Evolutionary conservation across 2,888 invertebrate genomes (phyloP).

Genomic region (Dorcus hopei): DNA sequence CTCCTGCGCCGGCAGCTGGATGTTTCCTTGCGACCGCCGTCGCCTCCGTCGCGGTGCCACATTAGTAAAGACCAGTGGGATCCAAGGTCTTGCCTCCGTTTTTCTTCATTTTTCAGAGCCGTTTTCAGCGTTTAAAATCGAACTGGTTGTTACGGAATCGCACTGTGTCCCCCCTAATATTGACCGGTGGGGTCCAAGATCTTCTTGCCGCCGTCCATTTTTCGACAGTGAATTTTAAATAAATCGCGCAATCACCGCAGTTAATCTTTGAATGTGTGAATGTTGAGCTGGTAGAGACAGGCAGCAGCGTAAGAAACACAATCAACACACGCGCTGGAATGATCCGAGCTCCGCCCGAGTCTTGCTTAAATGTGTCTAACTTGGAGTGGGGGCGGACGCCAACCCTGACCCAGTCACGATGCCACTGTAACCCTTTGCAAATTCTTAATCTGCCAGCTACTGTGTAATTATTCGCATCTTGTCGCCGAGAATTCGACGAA

Average conservation of each 20-base stretch:
- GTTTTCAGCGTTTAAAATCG: neutral
- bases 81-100: conserved; percentile 35
- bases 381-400: conserved; percentile 43
- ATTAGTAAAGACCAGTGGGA: conserved; percentile 49
- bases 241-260: conserved; percentile 2
- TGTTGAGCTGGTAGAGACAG: conserved; percentile 7
- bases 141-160: neutral
- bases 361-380: conserved; percentile 38
- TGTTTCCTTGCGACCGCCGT: conserved; percentile 50
- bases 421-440: conserved; percentile 44
- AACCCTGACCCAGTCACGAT: conserved; percentile 50
- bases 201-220: conserved; percentile 47
- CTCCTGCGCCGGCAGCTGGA: conserved; percentile 50
- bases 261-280: conserved; percentile 6
- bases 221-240: conserved; percentile 4
- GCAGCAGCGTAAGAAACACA: conserved; percentile 8
- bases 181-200: conserved; percentile 47
- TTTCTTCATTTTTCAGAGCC: conserved; percentile 20
- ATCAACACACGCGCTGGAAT: conserved; percentile 34
- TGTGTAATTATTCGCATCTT: no score
- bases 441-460: conserved; percentile 13
- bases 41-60: conserved; percentile 48
- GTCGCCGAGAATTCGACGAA: no score
- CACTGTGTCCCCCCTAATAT: conserved; percentile 32
- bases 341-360: conserved; percentile 35